Base-by-base conservation (phyloP, 30 jellyfish, hydroid and myxozoan genomes). In the Catostylus mosaicus region DNA sequence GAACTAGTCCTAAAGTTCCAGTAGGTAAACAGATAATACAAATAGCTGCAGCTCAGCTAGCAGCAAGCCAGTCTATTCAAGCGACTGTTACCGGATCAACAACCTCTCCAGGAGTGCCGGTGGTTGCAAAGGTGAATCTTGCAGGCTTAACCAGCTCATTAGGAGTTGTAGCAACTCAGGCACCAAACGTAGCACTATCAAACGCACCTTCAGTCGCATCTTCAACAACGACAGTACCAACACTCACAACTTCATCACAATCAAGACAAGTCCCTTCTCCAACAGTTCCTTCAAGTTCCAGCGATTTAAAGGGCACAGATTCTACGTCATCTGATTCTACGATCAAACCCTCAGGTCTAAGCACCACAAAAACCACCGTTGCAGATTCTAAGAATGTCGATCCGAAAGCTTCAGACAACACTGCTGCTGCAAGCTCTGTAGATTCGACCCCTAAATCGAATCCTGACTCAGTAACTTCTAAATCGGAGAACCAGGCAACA, bases 41-140 rank as follows among this genome's bases (percentile, higher is more conserved):
- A 62, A 48, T 83, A 16, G 86, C 86, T 0, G 86, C 86, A 12
- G 86, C 86, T 8, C 86, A 75, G 59, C 86, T 75, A 19, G 86
- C 86, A 0, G 61, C 60, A 22, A 75, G 52, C 26, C 86, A 75
- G 22, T 19, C 54, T 5, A 37, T 31, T 5, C 84, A 73, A 47
- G 72, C 52, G 19, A 52, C 16, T 14, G 27, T 38, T 7, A 48
- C 67, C 51, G 86, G 40, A 23, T 59, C 61, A 30, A 33, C 75
- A 16, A 56, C 86, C 22, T 56, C 86, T n/a, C 86, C 86, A 1
- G 76, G 76, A 30, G 67, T 51, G n/a, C 56, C 84, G 22, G 84
- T 48, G 9, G 67, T 73, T 46, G 84, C 84, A 29, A 73, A 73
- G 33, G 78, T 66, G 59, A 66, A 43, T 35, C 31, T 66, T 0